Evolutionary conservation across 2,888 invertebrate genomes (phyloP).

Genomic region (Hemaris fuciformis): DNA sequence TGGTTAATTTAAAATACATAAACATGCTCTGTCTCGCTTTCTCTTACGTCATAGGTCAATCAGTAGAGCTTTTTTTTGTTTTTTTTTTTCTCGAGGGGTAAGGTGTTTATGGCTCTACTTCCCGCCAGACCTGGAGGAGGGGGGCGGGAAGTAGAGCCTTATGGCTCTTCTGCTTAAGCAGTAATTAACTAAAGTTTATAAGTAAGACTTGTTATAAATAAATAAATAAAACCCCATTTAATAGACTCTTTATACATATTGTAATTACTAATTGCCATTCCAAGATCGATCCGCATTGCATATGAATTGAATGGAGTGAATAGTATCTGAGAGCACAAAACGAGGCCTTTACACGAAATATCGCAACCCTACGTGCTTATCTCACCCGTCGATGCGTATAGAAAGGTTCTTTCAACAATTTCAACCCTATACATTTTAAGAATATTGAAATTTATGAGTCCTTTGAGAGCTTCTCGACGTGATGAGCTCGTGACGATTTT

Average conservation of each 20-base stretch:
- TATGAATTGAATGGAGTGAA: slow-evolving; percentile 47
- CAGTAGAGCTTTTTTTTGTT: no score
- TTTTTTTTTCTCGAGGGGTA: no score
- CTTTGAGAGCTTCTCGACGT: slow-evolving; percentile 48
- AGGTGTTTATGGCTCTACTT: no score
- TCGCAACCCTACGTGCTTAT: slow-evolving; percentile 63
- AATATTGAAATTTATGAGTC: slow-evolving; percentile 65
- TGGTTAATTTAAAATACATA: no score
- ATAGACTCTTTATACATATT: neutral
- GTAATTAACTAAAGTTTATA: no score
- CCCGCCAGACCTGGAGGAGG: no score
- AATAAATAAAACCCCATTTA: no score
- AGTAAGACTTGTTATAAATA: no score
- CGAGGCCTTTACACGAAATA: slow-evolving; percentile 50
- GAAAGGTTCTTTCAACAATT: slow-evolving; percentile 59
- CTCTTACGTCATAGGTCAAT: no score
- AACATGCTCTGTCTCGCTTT: no score
- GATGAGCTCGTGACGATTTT: slow-evolving; percentile 42
- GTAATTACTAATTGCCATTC: neutral
- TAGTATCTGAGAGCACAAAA: slow-evolving; percentile 8
- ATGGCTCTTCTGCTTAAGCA: no score
- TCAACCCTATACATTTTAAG: slow-evolving; percentile 59
- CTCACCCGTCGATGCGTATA: slow-evolving; percentile 50
- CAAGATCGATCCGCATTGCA: slow-evolving; percentile 28
- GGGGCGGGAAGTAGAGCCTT: no score